A percentile compares a stretch with the other conserved stretches of the same genome.
These are phyloP conservation scores for Copidosoma aretas DNA, from an alignment of 2,888 invertebrate genomes.

Conservation along the genomic window DNA sequence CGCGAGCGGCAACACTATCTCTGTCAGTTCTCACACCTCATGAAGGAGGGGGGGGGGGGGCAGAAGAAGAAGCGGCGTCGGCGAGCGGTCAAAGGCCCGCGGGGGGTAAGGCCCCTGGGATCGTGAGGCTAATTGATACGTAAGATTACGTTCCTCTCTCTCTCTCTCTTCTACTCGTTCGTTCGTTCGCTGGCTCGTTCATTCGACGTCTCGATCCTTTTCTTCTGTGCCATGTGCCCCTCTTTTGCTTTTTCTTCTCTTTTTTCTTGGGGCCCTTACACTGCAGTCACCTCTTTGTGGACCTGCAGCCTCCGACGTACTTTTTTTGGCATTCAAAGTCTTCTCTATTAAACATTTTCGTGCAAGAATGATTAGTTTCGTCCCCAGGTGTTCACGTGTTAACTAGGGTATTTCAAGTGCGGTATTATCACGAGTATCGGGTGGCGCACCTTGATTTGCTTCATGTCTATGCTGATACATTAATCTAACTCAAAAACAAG, in stretches of 20 bases:
- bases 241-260: not conserved
- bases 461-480: too few relatives aligned
- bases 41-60: conserved; percentile 36
- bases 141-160: conserved; percentile 60
- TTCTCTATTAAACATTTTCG: not conserved
- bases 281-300: too few relatives aligned
- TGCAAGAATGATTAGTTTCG: conserved; percentile 31
- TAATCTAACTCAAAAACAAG: too few relatives aligned
- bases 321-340: too few relatives aligned
- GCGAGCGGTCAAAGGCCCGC: conserved; percentile 63
- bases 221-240: not conserved
- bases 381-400: not conserved
- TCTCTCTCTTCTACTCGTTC: conserved; percentile 34
- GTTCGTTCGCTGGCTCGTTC: conserved; percentile 36
- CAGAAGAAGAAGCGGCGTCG: conserved; percentile 47
- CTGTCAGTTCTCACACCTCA: conserved; percentile 60
- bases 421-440: too few relatives aligned
- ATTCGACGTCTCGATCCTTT: conserved; percentile 26
- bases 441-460: too few relatives aligned
- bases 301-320: too few relatives aligned
- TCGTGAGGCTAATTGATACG: conserved; percentile 63
- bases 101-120: conserved; percentile 61
- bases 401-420: too few relatives aligned
- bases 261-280: not conserved
- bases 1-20: not conserved